Evolutionary conservation across 2,888 invertebrate species (phyloP).

Genomic region (Nymphalis polychloros): DNA sequence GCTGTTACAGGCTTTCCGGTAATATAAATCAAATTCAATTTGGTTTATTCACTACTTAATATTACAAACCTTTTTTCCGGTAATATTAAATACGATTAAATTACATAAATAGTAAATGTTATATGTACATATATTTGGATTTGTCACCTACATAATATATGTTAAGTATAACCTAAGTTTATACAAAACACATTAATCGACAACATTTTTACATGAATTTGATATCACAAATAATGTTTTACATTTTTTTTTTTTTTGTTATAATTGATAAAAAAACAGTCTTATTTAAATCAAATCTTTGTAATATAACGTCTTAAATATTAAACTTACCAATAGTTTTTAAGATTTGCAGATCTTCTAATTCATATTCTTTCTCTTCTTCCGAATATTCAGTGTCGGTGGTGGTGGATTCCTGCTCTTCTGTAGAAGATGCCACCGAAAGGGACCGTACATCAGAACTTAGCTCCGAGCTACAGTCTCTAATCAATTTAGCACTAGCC

Average conservation of each 20-base stretch:
- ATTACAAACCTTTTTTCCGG: no score
- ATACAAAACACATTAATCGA: no score
- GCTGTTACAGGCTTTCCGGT: no score
- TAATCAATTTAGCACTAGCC: slow-evolving; percentile 79
- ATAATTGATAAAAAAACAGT: neutral
- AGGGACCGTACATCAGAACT: slow-evolving; percentile 76
- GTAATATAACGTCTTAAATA: no score
- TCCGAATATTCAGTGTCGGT: slow-evolving; percentile 82
- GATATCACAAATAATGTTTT: no score
- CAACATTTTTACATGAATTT: no score
- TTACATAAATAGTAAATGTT: no score
- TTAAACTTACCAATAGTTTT: slow-evolving; percentile 91
- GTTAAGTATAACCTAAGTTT: neutral
- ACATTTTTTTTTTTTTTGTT: no score
- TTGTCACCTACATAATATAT: neutral
- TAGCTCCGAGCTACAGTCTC: slow-evolving; percentile 78
- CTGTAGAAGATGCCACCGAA: slow-evolving; percentile 79
- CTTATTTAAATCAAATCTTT: neutral
- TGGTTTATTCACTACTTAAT: no score
- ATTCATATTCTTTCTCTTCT: slow-evolving; percentile 84
- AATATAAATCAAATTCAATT: no score
- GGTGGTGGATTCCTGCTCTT: slow-evolving; percentile 79
- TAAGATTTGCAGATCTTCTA: slow-evolving; percentile 92
- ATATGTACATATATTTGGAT: no score
- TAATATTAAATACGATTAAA: no score